Conservation (phyloP, 1,140 invertebrate genomes). For the Drosophila baimaii region DNA sequence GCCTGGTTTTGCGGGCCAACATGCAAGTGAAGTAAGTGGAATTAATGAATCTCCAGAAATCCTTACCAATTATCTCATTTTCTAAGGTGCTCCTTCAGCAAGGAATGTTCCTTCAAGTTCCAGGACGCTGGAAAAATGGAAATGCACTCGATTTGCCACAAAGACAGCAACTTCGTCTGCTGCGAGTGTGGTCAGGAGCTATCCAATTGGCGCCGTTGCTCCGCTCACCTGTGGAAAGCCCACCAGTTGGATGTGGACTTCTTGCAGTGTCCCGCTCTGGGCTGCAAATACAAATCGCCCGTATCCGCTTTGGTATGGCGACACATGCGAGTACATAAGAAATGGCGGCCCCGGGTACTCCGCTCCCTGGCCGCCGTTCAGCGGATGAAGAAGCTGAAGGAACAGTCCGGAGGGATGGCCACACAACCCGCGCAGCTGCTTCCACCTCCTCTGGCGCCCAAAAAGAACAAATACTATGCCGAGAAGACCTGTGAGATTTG, state of each 20-base stretch:
- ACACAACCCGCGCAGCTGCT: neutral
- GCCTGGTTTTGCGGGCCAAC: slow-evolving; percentile 57
- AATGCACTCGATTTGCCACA: slow-evolving; percentile 85
- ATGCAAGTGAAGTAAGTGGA: slow-evolving; percentile 53
- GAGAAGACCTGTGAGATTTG: slow-evolving; percentile 90
- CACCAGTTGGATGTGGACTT: slow-evolving; percentile 89
- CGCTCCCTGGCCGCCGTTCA: slow-evolving; percentile 56
- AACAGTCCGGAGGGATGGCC: slow-evolving; percentile 16
- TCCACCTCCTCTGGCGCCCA: neutral
- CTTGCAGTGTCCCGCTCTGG: slow-evolving; percentile 87
- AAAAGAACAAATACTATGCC: slow-evolving; percentile 86
- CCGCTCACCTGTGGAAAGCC: slow-evolving; percentile 88
- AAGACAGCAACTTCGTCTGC: slow-evolving; percentile 84
- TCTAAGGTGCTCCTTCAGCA: slow-evolving; percentile 85
- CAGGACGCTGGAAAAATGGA: slow-evolving; percentile 84
- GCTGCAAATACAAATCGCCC: slow-evolving; percentile 87
- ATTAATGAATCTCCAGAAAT: neutral
- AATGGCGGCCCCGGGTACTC: slow-evolving; percentile 69
- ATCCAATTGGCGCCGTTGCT: slow-evolving; percentile 87
- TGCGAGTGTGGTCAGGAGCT: slow-evolving; percentile 85
- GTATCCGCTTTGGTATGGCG: slow-evolving; percentile 83
- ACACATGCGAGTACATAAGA: slow-evolving; percentile 76
- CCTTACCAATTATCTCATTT: neutral
- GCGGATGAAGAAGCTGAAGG: slow-evolving; percentile 55
- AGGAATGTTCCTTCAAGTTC: slow-evolving; percentile 86